These are phyloP conservation scores for Tetragnatha montana DNA, from an alignment of 2,888 invertebrate genomes.

Conservation along the genomic window DNA sequence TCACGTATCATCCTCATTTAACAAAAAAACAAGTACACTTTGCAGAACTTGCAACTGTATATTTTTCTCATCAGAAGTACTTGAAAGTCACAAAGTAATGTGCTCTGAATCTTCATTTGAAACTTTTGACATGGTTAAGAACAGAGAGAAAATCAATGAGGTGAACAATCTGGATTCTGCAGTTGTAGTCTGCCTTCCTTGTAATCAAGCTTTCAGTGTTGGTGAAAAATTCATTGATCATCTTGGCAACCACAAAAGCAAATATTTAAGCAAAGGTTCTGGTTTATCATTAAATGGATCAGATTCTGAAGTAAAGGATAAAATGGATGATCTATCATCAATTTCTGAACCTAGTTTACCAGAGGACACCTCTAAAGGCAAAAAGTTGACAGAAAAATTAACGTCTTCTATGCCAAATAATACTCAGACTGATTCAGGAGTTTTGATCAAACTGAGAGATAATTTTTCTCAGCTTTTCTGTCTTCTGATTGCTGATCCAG, in stretches of 20 bases:
- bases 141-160: conserved; percentile 30
- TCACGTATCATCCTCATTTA: neutral
- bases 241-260: conserved; percentile 24
- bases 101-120: conserved; percentile 19
- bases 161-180: conserved; percentile 20
- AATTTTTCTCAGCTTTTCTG: conserved; percentile 69
- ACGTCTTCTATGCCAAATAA: conserved; percentile 11
- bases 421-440: neutral
- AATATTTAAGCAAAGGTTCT: neutral
- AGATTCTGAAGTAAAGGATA: conserved; percentile 4
- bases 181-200: conserved; percentile 39
- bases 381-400: neutral
- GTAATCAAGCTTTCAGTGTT: conserved; percentile 35
- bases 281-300: conserved; percentile 12
- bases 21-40: conserved; percentile 4
- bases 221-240: conserved; percentile 29
- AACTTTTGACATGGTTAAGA: conserved; percentile 16
- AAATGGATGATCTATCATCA: neutral
- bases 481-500: conserved; percentile 66
- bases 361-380: conserved; percentile 8
- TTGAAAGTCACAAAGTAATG: conserved; percentile 29
- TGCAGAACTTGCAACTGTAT: conserved; percentile 55
- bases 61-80: conserved; percentile 22
- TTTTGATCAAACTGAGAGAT: conserved; percentile 37
- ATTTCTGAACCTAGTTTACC: neutral